These are phyloP conservation scores for Prenolepis imparis DNA, from an alignment of 2,888 invertebrate genomes.

Conservation along the genomic window DNA sequence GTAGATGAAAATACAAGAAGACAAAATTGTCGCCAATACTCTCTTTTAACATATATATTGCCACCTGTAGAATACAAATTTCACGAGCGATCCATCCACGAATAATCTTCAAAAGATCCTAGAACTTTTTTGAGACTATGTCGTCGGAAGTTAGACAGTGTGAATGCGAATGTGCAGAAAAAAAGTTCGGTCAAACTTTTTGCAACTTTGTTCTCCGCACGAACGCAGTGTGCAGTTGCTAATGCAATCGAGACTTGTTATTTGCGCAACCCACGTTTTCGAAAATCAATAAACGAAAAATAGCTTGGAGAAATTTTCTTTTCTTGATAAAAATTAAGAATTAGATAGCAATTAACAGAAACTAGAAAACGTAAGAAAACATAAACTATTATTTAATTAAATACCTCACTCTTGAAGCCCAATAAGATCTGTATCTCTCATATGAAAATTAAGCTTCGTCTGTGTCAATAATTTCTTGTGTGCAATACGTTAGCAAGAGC, in stretches of 20 bases:
- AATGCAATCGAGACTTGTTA: neutral
- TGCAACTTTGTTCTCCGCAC: neutral
- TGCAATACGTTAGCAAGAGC: slow-evolving; percentile 35
- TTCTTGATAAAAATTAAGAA: neutral
- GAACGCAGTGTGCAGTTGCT: neutral
- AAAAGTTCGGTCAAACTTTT: neutral
- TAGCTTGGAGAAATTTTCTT: neutral
- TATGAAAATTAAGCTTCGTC: slow-evolving; percentile 2
- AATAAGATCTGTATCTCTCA: neutral
- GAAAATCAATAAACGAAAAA: neutral
- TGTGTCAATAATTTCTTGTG: slow-evolving; percentile 9
- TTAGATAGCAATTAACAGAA: neutral
- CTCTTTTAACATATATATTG: neutral
- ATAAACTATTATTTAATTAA: neutral
- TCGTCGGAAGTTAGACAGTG: slow-evolving; percentile 17
- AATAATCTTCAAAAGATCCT: slow-evolving; percentile 29
- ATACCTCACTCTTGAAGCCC: neutral
- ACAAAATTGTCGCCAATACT: neutral
- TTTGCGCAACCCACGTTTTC: neutral
- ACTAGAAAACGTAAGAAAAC: neutral
- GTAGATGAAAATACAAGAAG: neutral
- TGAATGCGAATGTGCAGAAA: neutral
- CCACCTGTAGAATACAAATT: slow-evolving; percentile 45
- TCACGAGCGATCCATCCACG: slow-evolving; percentile 22
- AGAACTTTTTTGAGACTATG: slow-evolving; percentile 26